phyloP scores from a whole-genome alignment of 2,888 invertebrate species.

The Sipha maydis region DNA sequence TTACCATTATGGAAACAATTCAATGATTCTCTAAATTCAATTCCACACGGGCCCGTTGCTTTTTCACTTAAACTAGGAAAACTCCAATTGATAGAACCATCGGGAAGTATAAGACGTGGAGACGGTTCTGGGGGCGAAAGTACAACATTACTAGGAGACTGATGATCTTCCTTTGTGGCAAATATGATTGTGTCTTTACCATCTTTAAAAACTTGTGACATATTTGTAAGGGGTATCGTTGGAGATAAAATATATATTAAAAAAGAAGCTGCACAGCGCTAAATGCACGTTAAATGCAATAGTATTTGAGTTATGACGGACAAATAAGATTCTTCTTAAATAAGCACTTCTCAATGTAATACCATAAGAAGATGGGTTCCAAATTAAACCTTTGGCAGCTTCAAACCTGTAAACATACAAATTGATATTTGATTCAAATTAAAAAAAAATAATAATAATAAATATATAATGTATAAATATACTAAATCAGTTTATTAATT shows the following conservation, averaged over 20 bases:
- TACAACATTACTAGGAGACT: constrained; percentile 76
- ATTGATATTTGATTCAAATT: constrained; percentile 69
- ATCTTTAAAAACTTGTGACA: constrained; percentile 67
- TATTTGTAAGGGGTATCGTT: constrained; percentile 63
- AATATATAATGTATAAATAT: too few species aligned
- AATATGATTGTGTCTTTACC: constrained; percentile 87
- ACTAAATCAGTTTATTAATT: too few species aligned
- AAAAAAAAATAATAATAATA: constrained; percentile 60
- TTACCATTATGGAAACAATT: constrained; percentile 93
- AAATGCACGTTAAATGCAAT: constrained; percentile 72
- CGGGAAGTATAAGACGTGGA: constrained; percentile 82
- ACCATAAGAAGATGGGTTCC: constrained; percentile 71
- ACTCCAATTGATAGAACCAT: constrained; percentile 95
- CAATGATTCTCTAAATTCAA: constrained; percentile 92
- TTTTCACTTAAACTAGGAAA: constrained; percentile 98
- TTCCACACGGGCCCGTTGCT: constrained; percentile 95
- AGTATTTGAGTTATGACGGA: constrained; percentile 68
- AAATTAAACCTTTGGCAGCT: constrained; percentile 70
- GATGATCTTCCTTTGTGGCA: constrained; percentile 82
- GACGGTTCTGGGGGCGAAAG: constrained; percentile 80
- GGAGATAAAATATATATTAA: constrained; percentile 66
- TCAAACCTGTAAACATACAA: constrained; percentile 74
- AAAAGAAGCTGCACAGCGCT: constrained; percentile 68
- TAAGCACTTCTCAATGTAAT: constrained; percentile 72
- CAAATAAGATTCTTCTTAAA: constrained; percentile 71